Conservation (phyloP, 2,888 invertebrate genomes). For the Scaptomyza reducta region DNA sequence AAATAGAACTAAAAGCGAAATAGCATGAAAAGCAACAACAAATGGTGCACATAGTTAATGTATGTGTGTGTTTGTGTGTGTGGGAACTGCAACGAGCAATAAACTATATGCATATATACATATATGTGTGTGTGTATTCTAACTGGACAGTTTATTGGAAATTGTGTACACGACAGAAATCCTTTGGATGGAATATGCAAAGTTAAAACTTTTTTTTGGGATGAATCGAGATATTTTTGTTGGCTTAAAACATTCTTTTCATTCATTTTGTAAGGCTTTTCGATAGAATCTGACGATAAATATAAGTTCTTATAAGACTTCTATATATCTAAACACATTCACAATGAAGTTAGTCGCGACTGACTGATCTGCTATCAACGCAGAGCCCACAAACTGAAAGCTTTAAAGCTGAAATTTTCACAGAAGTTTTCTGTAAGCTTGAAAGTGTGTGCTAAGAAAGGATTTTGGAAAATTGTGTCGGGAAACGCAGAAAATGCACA, state of each 20-base stretch:
- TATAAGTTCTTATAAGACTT: no score
- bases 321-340: not conserved
- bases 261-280: no score
- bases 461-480: not conserved
- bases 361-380: no score
- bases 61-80: slow-evolving; percentile 1
- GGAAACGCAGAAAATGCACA: not conserved
- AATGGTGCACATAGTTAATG: not conserved
- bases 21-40: not conserved
- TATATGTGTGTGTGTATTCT: not conserved
- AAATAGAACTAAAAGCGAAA: not conserved
- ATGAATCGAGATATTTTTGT: no score
- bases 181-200: not conserved
- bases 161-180: not conserved
- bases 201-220: no score
- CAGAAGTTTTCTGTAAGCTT: not conserved
- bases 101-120: slow-evolving; percentile 4
- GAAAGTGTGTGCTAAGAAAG: not conserved
- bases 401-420: not conserved
- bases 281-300: no score
- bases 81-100: slow-evolving; percentile 23
- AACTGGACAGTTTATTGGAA: slow-evolving; percentile 3
- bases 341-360: no score
- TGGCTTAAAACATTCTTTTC: no score
- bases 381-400: not conserved